Conservation (phyloP, 2,888 invertebrate species). For the Cephus runcator region DNA sequence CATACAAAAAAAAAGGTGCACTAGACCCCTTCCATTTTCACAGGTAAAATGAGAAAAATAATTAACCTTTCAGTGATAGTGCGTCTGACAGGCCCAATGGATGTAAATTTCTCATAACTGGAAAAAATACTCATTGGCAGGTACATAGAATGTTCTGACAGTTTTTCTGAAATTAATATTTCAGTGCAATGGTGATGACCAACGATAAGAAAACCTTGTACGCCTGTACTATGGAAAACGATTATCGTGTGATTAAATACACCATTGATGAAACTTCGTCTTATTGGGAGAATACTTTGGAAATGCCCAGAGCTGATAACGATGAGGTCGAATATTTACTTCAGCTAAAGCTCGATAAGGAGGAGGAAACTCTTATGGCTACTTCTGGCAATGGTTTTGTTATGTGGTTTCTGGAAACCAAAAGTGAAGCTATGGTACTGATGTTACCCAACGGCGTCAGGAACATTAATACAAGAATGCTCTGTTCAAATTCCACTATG, state of each 20-base stretch:
- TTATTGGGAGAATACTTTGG: slow-evolving; percentile 73
- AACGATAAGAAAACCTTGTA: slow-evolving; percentile 75
- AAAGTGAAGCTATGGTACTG: slow-evolving; percentile 73
- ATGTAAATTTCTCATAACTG: not conserved
- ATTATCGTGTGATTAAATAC: slow-evolving; percentile 70
- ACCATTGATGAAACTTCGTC: slow-evolving; percentile 65
- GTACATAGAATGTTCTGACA: not conserved
- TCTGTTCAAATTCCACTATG: slow-evolving; percentile 91
- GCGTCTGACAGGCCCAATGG: not conserved
- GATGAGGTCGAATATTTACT: slow-evolving; percentile 81
- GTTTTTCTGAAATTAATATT: not conserved
- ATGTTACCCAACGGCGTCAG: slow-evolving; percentile 86
- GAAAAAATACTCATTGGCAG: not conserved
- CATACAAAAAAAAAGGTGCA: slow-evolving; percentile 68
- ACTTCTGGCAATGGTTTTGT: slow-evolving; percentile 87
- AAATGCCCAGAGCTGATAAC: slow-evolving; percentile 74
- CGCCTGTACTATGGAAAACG: slow-evolving; percentile 75
- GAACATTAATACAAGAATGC: slow-evolving; percentile 92
- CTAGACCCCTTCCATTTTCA: slow-evolving; percentile 72
- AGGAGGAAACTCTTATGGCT: slow-evolving; percentile 84
- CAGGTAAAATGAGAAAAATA: slow-evolving; percentile 57
- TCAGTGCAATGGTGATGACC: slow-evolving; percentile 76
- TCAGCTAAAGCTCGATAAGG: slow-evolving; percentile 84
- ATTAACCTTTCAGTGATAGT: not conserved
- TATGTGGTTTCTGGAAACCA: slow-evolving; percentile 78